Base-by-base conservation (phyloP, 2,797 vertebrate genomes). In the Cossypha polioptera region DNA sequence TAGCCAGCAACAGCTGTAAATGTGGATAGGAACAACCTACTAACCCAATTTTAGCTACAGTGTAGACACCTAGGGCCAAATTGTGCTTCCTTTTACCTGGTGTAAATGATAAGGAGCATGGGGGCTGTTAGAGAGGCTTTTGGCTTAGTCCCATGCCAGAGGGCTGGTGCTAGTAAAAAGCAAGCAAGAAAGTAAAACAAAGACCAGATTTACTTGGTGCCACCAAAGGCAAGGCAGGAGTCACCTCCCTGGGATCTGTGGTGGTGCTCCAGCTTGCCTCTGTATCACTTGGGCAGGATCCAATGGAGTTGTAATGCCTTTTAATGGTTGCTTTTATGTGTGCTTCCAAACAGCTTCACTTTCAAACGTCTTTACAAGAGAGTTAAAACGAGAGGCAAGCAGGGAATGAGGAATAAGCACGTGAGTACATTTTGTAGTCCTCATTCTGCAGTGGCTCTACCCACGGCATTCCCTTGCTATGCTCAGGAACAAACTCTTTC, bases 281-380 rank as follows among this genome's bases (percentile, higher is more conserved):
- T 35, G 14, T 42, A 28, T 38, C 31, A 11, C 53, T 33, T 29
- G 82, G 72, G 57, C 84, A 72, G 94, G 72, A 67, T 47, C 59
- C 1, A 3, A 8, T 25, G 36, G 84, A 53, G 43, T 51, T 77
- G 48, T 86, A 88, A 65, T 38, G 68, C 55, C 53, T 94, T 88
- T 92, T 74, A 74, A 61, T 67, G 89, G 93, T 51, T 85, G 84
- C 81, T 85, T 91, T 93, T 83, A 74, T 13, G 18, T 31, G 54
- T 0, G 4, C 43, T 74, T 79, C 86, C 43, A 31, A 53, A 29
- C 53, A 57, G 72, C 88, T 66, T 79, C 63, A 40, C 79, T 71
- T 72, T 43, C 53, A 54, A 71, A 72, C 4, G 4, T 79, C 69
- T 84, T 80, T 73, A 54, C 5, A 11, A 16, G 24, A 6, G 90